Evolutionary conservation across 2,113 vertebrate genomes (phyloP).

Genomic region (Microtus richardsoni): DNA sequence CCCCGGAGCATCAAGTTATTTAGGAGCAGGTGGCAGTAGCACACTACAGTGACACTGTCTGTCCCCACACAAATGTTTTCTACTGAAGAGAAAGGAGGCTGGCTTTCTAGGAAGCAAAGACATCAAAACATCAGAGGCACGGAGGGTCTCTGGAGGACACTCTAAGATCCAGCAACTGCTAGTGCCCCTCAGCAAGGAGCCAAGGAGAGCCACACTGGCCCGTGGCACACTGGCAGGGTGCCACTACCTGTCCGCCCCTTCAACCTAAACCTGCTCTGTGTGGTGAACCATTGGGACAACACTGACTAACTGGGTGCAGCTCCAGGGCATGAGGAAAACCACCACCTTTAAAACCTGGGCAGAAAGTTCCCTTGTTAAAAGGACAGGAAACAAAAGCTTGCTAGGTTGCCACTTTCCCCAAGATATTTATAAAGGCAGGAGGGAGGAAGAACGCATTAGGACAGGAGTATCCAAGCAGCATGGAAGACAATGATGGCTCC

Average conservation of each 20-base stretch:
- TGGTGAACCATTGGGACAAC: conserved; percentile 51
- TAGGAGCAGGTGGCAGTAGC: conserved; percentile 37
- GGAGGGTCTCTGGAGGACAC: neutral
- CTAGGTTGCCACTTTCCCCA: conserved; percentile 36
- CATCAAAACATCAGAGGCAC: conserved; percentile 26
- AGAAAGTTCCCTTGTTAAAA: conserved; percentile 63
- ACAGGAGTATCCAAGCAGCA: conserved; percentile 8
- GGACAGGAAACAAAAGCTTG: conserved; percentile 25
- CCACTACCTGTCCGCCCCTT: conserved; percentile 28
- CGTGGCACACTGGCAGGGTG: conserved; percentile 54
- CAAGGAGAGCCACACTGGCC: conserved; percentile 52
- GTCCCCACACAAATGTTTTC: conserved; percentile 52
- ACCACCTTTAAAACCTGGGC: conserved; percentile 28
- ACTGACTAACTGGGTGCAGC: conserved; percentile 66
- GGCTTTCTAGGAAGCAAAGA: conserved; percentile 22
- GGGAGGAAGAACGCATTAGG: conserved; percentile 69
- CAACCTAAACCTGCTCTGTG: conserved; percentile 29
- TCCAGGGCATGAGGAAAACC: conserved; percentile 60
- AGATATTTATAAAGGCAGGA: conserved; percentile 59
- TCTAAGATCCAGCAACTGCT: neutral
- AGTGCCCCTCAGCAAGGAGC: conserved; percentile 31
- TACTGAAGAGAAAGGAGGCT: conserved; percentile 34
- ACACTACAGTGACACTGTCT: conserved; percentile 10
- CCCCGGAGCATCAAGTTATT: neutral
- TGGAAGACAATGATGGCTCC: conserved; percentile 55